Evolutionary conservation across 2,888 invertebrate genomes (phyloP).

Genomic region (Dryococelus australis): DNA sequence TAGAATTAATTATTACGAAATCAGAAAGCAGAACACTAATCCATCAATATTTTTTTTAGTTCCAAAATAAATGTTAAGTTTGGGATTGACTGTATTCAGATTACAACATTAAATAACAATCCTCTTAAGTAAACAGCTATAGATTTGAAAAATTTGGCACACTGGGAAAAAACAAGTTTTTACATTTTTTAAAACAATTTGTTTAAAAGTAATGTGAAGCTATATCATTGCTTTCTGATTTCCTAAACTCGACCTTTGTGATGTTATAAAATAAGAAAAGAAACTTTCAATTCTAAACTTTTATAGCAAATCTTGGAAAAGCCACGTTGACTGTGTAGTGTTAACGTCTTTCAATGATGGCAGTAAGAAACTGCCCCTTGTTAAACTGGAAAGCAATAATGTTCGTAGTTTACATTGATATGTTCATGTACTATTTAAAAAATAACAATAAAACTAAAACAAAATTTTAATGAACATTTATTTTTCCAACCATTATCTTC

Average conservation of each 20-base stretch:
- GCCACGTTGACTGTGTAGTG: slow-evolving; percentile 10
- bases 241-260: neutral
- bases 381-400: neutral
- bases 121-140: neutral
- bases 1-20: neutral
- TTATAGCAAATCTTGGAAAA: slow-evolving; percentile 16
- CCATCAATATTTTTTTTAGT: neutral
- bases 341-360: neutral
- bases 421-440: slow-evolving; percentile 16
- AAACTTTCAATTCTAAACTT: slow-evolving; percentile 16
- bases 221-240: neutral
- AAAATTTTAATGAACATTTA: neutral
- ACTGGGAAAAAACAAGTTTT: neutral
- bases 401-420: slow-evolving; percentile 5
- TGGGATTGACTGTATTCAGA: neutral
- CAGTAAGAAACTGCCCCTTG: neutral
- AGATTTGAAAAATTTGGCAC: neutral
- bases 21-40: neutral
- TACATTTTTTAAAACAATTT: neutral
- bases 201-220: neutral
- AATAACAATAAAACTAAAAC: neutral
- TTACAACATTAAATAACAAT: neutral
- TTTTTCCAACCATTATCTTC: neutral
- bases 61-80: neutral
- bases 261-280: neutral